Conservation (phyloP, 2,888 invertebrate species). For the Cordilura impudica region DNA sequence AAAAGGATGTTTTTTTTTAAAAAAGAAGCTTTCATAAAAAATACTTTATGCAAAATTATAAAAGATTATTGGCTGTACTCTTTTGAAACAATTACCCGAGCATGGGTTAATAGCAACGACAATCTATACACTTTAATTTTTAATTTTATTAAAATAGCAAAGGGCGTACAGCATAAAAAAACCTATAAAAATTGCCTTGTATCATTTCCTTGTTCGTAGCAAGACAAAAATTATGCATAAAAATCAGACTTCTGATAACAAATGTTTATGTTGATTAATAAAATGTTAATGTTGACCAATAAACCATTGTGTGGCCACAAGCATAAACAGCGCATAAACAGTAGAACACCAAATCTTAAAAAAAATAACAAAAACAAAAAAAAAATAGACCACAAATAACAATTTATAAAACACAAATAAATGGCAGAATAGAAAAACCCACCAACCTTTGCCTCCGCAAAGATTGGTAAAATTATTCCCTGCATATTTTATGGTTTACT, state of each 20-base stretch:
- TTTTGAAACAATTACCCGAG: no score
- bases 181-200: no score
- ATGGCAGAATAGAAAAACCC: not conserved
- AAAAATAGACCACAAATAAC: slow-evolving; percentile 17
- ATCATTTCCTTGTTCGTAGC: no score
- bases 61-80: no score
- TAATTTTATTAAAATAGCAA: no score
- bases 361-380: not conserved
- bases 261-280: slow-evolving; percentile 41
- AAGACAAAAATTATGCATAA: slow-evolving; percentile 13
- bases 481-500: not conserved
- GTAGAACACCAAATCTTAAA: not conserved
- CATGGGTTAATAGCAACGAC: no score
- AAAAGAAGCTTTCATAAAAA: no score
- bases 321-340: slow-evolving; percentile 14
- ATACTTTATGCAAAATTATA: no score
- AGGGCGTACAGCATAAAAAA: no score
- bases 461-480: not conserved
- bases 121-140: no score
- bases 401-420: slow-evolving; percentile 6
- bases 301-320: slow-evolving; percentile 23
- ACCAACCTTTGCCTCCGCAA: not conserved
- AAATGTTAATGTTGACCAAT: slow-evolving; percentile 34
- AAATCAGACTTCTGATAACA: slow-evolving; percentile 13
- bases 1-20: no score